Percentiles rank a stretch among this genome's conserved stretches.
Evolutionary conservation across 2,888 invertebrate genomes (phyloP).

Genomic region (Trachelus troglodyta): DNA sequence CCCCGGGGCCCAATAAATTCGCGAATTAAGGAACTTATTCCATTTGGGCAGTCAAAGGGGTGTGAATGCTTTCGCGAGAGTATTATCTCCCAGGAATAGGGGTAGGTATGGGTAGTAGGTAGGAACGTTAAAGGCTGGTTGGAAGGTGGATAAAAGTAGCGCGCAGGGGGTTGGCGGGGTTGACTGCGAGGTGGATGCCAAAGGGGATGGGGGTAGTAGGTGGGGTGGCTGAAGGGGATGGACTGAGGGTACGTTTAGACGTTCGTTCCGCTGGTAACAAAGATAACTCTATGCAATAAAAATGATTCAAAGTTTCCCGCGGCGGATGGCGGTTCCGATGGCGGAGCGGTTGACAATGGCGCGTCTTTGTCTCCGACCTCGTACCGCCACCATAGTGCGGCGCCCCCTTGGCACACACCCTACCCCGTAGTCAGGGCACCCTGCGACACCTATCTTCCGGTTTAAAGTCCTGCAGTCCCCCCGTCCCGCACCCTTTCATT

Average conservation of each 20-base stretch:
- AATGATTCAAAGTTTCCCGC: constrained; percentile 68
- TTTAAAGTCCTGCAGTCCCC: constrained; percentile 59
- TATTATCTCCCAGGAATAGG: constrained; percentile 57
- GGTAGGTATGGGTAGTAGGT: constrained; percentile 14
- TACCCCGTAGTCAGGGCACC: constrained; percentile 51
- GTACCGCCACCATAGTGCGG: constrained; percentile 39
- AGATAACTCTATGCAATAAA: constrained; percentile 68
- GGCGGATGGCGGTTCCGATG: constrained; percentile 66
- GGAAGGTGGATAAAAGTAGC: constrained; percentile 14
- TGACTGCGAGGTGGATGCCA: constrained; percentile 21
- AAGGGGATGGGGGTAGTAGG: constrained; percentile 20
- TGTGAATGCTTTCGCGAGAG: constrained; percentile 64
- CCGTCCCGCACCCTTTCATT: too few species aligned
- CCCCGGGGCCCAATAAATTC: constrained; percentile 55
- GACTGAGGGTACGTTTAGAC: constrained; percentile 62
- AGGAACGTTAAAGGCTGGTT: constrained; percentile 5
- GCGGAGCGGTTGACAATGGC: constrained; percentile 65
- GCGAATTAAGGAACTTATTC: constrained; percentile 67
- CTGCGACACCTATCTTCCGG: constrained; percentile 67
- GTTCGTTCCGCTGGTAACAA: constrained; percentile 65
- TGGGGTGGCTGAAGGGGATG: constrained; percentile 38
- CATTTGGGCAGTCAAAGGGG: constrained; percentile 66
- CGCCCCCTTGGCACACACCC: constrained; percentile 29
- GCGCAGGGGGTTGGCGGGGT: constrained; percentile 41
- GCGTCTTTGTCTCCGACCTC: constrained; percentile 63